Evolutionary conservation across 2,113 vertebrate genomes (phyloP), one percentile per base, ranked within the genome.

Genomic region (Chaenogobius annularis): DNA sequence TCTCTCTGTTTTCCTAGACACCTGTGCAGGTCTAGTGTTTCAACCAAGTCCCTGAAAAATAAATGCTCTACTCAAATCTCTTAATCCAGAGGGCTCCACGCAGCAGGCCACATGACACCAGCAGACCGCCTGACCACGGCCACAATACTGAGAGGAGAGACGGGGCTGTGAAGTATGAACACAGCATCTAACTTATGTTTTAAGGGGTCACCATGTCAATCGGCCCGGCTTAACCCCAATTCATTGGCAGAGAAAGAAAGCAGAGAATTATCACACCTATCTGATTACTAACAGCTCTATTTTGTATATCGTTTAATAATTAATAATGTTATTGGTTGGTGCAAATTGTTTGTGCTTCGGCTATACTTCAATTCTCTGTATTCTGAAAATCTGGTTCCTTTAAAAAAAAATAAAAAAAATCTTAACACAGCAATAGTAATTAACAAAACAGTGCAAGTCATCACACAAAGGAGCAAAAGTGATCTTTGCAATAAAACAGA

Each of bases 31-130:
- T 96, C 90, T 98, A 96, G 93, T 87, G 95, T 98, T 98, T 97
- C 97, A 96, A 93, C 75, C 78, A 86, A 93, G 92, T 93, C 94
- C 95, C 96, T 97, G 95, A 95, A 98, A 97, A 98, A 98, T 95
- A 95, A 96, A 97, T 95, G 95, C 91, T 91, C 94, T 90, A 94
- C 96, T 97, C 93, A 96, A 96, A 96, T 98, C 96, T 95, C 95
- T 95, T 98, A 98, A 99, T 98, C 97, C 96, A 93, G 92, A 94
- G 92, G 96, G 98, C 97, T 99, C 96, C 96, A 94, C 94, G 93
- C 95, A 95, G 95, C 92, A 95, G 92, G 96, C 96, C 96, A 98
- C 95, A 97, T 94, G 98, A 99, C 96, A 98, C 94, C 94, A 88
- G 94, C 76, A 22, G 52, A 94, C 92, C 93, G 90, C 94, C 95